phyloP scores from a whole-genome alignment of 1,140 invertebrate species.

The Arion vulgaris region DNA sequence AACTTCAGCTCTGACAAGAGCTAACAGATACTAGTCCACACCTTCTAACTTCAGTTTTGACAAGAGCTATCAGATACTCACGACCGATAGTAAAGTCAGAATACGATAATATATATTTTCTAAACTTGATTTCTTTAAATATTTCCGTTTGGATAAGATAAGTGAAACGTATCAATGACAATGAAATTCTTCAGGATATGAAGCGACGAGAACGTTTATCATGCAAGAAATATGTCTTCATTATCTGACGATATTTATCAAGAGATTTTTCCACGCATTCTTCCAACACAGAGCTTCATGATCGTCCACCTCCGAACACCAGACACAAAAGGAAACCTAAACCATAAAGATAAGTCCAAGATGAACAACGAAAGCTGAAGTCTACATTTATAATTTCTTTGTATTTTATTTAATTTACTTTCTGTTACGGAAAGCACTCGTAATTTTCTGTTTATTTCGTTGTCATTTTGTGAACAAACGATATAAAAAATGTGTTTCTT shows the following conservation, averaged over 20 bases:
- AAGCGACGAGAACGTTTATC: neutral
- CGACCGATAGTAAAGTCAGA: neutral
- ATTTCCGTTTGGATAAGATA: neutral
- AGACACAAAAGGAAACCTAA: slow-evolving; percentile 2
- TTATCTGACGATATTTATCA: neutral
- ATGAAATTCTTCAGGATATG: neutral
- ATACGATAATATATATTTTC: neutral
- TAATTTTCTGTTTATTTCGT: no score
- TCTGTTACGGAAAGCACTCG: no score
- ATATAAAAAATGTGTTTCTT: neutral
- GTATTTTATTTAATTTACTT: neutral
- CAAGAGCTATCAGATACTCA: neutral
- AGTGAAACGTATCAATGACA: neutral
- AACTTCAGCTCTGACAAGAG: neutral
- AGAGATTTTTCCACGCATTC: neutral
- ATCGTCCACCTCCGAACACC: neutral
- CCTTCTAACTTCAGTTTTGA: neutral
- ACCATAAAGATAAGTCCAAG: neutral
- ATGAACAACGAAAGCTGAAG: neutral
- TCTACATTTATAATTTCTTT: neutral
- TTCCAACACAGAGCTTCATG: neutral
- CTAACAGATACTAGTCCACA: neutral
- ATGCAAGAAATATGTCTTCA: neutral
- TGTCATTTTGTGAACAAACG: no score
- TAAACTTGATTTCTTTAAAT: neutral